phyloP scores from a whole-genome alignment of 2,797 vertebrate species.

The Anableps anableps region DNA sequence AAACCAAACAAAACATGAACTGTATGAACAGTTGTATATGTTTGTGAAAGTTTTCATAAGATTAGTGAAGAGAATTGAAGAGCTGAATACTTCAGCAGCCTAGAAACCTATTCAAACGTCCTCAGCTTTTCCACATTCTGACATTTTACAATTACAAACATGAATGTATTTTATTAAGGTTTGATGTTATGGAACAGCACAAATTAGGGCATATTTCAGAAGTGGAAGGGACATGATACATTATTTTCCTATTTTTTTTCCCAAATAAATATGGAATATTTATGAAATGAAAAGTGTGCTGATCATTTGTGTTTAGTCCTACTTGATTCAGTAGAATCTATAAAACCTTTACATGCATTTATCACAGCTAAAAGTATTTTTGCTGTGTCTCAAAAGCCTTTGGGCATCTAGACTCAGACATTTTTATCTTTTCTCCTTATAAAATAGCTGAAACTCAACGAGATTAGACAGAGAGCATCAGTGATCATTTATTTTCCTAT shows the following conservation, averaged over 20 bases:
- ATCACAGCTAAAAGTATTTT: background rate
- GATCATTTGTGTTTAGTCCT: background rate
- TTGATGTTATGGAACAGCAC: background rate
- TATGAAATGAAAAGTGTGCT: background rate
- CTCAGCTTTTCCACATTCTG: background rate
- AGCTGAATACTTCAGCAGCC: background rate
- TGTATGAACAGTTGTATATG: background rate
- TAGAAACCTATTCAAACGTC: background rate
- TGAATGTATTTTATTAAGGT: background rate
- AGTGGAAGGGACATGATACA: background rate
- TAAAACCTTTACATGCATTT: background rate
- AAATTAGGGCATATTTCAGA: background rate
- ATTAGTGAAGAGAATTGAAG: background rate
- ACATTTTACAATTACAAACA: background rate
- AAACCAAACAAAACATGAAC: background rate
- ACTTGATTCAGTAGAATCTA: background rate
- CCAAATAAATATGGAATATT: background rate
- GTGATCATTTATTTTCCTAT: background rate
- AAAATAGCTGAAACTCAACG: background rate
- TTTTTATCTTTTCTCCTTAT: background rate
- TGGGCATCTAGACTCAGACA: background rate
- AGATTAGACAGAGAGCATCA: background rate
- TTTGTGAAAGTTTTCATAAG: background rate
- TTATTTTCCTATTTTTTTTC: background rate
- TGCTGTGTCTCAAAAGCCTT: background rate